A percentile compares a stretch with the other conserved stretches of the same genome.
Evolutionary conservation across 2,113 vertebrate species (phyloP).

Genomic region (Epinephelus moara): DNA sequence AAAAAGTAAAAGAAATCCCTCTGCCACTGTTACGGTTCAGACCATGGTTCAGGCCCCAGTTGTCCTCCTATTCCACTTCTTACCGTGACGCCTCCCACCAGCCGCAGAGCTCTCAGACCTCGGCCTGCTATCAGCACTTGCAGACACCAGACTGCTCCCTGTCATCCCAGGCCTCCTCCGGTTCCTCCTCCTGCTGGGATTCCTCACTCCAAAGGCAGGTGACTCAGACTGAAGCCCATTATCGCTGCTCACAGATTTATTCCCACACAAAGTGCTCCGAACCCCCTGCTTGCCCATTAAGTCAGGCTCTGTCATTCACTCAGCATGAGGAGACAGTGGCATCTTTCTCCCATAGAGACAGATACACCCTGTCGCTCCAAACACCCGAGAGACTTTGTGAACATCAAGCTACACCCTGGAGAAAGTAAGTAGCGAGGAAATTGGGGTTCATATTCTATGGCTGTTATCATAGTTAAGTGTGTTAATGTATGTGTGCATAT

Average conservation of each 20-base stretch:
- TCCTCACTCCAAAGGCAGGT: conserved; percentile 38
- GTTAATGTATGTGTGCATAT: background rate
- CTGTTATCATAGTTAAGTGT: background rate
- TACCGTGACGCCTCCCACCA: conserved; percentile 6
- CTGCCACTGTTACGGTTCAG: conserved; percentile 18
- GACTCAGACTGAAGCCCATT: conserved; percentile 22
- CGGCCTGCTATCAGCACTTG: conserved; percentile 13
- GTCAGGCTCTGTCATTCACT: conserved; percentile 36
- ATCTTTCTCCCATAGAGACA: background rate
- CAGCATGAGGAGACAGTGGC: conserved; percentile 30
- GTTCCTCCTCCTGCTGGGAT: conserved; percentile 39
- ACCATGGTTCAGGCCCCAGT: conserved; percentile 26
- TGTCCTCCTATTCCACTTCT: conserved; percentile 19
- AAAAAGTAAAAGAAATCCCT: conserved; percentile 7
- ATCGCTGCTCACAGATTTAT: conserved; percentile 48
- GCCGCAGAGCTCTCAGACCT: conserved; percentile 28
- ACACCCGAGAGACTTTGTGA: conserved; percentile 6
- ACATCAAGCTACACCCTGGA: conserved; percentile 15
- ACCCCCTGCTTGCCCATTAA: conserved; percentile 25
- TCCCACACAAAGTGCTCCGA: conserved; percentile 32
- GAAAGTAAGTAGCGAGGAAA: conserved; percentile 47
- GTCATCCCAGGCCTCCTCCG: conserved; percentile 36
- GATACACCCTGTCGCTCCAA: conserved; percentile 18
- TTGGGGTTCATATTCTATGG: background rate
- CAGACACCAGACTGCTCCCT: conserved; percentile 38